Conservation (phyloP, 2,888 invertebrate species). For the Chymomyza procnemis region DNA sequence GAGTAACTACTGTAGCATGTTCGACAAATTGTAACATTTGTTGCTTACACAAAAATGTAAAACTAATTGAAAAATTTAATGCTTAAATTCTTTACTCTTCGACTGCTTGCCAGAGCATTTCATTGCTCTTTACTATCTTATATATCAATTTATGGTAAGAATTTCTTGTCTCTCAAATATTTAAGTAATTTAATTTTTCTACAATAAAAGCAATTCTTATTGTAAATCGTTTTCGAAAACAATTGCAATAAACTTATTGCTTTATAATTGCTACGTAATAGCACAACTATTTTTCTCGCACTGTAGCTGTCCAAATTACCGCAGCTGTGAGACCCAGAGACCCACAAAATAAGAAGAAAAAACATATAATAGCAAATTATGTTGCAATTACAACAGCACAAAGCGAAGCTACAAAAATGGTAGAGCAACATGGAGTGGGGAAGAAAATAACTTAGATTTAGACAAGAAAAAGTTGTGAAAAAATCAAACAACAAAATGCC, state of each 20-base stretch:
- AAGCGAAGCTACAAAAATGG: conserved; percentile 51
- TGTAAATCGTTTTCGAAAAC: conserved; percentile 36
- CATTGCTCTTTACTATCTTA: not conserved
- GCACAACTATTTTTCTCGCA: conserved; percentile 13
- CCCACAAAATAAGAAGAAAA: conserved; percentile 58
- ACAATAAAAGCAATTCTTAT: not conserved
- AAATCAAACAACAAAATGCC: not conserved
- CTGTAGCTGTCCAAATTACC: not conserved
- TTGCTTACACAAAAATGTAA: conserved; percentile 53
- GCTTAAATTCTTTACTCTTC: not conserved
- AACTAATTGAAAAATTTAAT: conserved; percentile 59
- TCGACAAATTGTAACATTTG: conserved; percentile 19
- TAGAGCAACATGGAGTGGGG: conserved; percentile 38
- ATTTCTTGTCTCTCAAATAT: not conserved
- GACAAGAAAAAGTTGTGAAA: conserved; percentile 4
- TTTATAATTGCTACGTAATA: conserved; percentile 63
- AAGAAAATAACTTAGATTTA: conserved; percentile 12
- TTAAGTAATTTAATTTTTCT: not conserved
- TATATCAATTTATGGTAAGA: not conserved
- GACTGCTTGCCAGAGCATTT: not conserved
- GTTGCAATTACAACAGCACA: conserved; percentile 68
- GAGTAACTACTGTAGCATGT: not conserved
- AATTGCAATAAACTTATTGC: conserved; percentile 65
- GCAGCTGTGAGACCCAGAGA: conserved; percentile 67
- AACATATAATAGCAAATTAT: conserved; percentile 71